A percentile compares a stretch with the other conserved stretches of the same genome.
Evolutionary conservation across 2,888 invertebrate species (phyloP).

Genomic region (Mythimna vitellina): DNA sequence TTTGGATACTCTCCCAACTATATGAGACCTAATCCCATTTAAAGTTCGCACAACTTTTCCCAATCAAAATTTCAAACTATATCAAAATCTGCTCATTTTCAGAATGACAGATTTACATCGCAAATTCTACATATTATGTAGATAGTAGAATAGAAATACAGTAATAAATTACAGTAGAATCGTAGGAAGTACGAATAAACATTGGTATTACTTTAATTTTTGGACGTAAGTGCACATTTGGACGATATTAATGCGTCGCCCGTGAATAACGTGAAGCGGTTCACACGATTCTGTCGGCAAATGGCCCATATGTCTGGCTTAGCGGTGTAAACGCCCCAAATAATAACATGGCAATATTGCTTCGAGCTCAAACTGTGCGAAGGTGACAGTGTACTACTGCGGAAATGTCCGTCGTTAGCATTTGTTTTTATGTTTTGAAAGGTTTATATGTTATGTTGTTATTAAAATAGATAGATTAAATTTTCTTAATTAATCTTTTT

Average conservation of each 20-base stretch:
- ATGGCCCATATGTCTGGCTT: constrained; percentile 88
- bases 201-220: constrained; percentile 75
- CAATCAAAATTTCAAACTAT: constrained; percentile 23
- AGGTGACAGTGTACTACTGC: constrained; percentile 53
- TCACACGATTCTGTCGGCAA: constrained; percentile 83
- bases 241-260: constrained; percentile 81
- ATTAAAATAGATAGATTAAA: constrained; percentile 14
- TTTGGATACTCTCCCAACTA: constrained; percentile 28
- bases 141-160: background rate
- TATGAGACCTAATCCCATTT: constrained; percentile 15
- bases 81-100: constrained; percentile 17
- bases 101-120: constrained; percentile 2
- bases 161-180: constrained; percentile 20
- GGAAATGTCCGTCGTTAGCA: constrained; percentile 56
- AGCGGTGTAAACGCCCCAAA: constrained; percentile 86
- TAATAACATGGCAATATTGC: constrained; percentile 86
- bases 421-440: constrained; percentile 42
- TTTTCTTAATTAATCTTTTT: constrained; percentile 15
- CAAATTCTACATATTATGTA: background rate
- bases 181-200: constrained; percentile 56
- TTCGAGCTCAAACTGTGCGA: constrained; percentile 62
- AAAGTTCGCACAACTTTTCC: constrained; percentile 26
- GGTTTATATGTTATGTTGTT: constrained; percentile 17
- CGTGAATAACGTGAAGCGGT: constrained; percentile 84
- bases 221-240: constrained; percentile 79